Evolutionary conservation across 2,113 vertebrate genomes (phyloP).

Genomic region (Shinisaurus crocodilurus): DNA sequence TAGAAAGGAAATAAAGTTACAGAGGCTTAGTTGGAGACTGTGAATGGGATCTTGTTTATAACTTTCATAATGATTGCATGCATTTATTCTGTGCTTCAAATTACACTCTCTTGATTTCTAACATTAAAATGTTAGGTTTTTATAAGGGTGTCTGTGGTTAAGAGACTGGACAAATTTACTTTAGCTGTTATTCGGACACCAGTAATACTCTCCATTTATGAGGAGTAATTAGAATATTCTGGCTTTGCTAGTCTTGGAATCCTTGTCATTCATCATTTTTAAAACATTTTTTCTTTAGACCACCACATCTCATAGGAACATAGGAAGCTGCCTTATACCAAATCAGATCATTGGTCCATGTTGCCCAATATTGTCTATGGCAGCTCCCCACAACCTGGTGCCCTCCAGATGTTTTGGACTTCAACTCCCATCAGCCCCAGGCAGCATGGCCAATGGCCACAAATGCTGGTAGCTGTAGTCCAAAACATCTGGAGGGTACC

Average conservation of each 20-base stretch:
- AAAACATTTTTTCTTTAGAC: slow-evolving; percentile 22
- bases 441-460: too few relatives aligned
- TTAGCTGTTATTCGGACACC: slow-evolving; percentile 57
- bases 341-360: neutral
- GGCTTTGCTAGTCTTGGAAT: slow-evolving; percentile 43
- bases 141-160: slow-evolving; percentile 67
- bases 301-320: slow-evolving; percentile 3
- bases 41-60: slow-evolving; percentile 75
- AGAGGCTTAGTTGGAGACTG: slow-evolving; percentile 64
- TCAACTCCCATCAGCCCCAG: too few relatives aligned
- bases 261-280: slow-evolving; percentile 36
- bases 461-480: too few relatives aligned
- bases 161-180: slow-evolving; percentile 59
- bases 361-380: neutral
- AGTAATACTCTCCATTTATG: slow-evolving; percentile 46
- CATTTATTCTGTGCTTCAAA: slow-evolving; percentile 70
- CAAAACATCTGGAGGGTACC: too few relatives aligned
- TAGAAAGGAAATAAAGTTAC: slow-evolving; percentile 73
- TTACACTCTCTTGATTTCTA: slow-evolving; percentile 70
- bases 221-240: slow-evolving; percentile 63
- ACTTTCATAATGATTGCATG: slow-evolving; percentile 70
- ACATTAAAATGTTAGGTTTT: slow-evolving; percentile 66
- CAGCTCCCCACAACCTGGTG: neutral
- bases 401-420: too few relatives aligned
- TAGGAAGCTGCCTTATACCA: neutral